A percentile compares a stretch with the other conserved stretches of the same genome.
These are phyloP conservation scores for Cetonia aurata DNA, from an alignment of 2,888 invertebrate genomes.

Conservation along the genomic window DNA sequence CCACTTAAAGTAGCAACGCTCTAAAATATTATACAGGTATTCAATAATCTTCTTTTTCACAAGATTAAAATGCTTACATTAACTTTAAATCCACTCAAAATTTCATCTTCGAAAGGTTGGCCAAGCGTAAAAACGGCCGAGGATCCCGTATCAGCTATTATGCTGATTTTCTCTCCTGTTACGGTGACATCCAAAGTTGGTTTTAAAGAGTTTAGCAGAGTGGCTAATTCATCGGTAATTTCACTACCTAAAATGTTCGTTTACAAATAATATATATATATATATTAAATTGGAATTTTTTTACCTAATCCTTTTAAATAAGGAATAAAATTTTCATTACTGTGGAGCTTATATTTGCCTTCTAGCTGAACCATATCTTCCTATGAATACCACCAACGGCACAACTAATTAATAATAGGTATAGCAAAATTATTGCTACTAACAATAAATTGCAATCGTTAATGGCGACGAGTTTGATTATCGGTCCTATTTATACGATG, in stretches of 20 bases:
- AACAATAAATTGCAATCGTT: too few species aligned
- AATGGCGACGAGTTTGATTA: too few species aligned
- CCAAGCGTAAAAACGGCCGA: conserved; percentile 47
- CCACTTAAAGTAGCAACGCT: conserved; percentile 48
- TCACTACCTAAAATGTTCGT: conserved; percentile 44
- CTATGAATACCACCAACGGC: background rate
- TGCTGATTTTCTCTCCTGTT: conserved; percentile 51
- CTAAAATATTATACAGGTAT: conserved; percentile 43
- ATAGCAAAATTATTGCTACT: too few species aligned
- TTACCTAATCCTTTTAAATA: conserved; percentile 53
- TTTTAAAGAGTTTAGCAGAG: conserved; percentile 45
- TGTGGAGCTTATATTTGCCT: conserved; percentile 53
- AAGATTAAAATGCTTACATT: conserved; percentile 47
- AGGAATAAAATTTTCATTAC: conserved; percentile 54
- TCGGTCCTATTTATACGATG: too few species aligned
- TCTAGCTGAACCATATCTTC: conserved; percentile 53
- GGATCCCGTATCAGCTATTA: conserved; percentile 46
- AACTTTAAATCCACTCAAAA: conserved; percentile 43
- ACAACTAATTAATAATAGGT: background rate
- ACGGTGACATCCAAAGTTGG: conserved; percentile 48
- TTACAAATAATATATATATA: background rate
- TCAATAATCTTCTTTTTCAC: background rate
- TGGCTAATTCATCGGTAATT: conserved; percentile 52
- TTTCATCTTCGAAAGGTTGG: conserved; percentile 50
- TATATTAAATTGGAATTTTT: too few species aligned